Evolutionary conservation across 2,797 vertebrate genomes (phyloP).

Genomic region (Melanotaenia pygmaea): DNA sequence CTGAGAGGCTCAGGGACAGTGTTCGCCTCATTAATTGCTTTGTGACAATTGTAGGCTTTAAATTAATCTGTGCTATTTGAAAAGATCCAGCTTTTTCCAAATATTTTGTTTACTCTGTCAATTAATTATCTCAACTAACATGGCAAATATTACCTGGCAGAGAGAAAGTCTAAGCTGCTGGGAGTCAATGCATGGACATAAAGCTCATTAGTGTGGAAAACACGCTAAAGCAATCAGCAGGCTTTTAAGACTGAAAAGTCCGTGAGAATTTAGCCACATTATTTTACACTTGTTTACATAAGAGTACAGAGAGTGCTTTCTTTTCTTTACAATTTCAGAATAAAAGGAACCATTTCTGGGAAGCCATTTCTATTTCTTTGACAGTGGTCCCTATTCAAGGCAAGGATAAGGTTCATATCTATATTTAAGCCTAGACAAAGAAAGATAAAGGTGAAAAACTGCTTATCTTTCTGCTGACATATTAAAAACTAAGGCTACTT

Average conservation of each 20-base stretch:
- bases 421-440: conserved; percentile 68
- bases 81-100: conserved; percentile 44
- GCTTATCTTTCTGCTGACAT: conserved; percentile 65
- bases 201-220: conserved; percentile 53
- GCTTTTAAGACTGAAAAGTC: conserved; percentile 47
- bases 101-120: conserved; percentile 55
- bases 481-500: conserved; percentile 62
- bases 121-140: conserved; percentile 57
- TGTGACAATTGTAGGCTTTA: conserved; percentile 54
- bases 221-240: conserved; percentile 50
- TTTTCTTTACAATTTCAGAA: conserved; percentile 54
- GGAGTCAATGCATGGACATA: conserved; percentile 47
- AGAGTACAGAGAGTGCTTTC: conserved; percentile 27
- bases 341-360: conserved; percentile 53
- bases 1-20: conserved; percentile 33
- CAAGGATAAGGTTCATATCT: conserved; percentile 74
- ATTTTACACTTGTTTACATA: conserved; percentile 48
- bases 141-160: conserved; percentile 42
- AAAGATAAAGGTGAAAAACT: conserved; percentile 70
- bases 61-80: conserved; percentile 49
- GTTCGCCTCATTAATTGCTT: conserved; percentile 60
- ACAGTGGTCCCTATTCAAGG: conserved; percentile 60
- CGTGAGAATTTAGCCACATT: conserved; percentile 42
- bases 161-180: conserved; percentile 35
- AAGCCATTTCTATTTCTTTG: conserved; percentile 65